Base-by-base conservation (phyloP, 2,888 invertebrate species). In the Carabus problematicus region DNA sequence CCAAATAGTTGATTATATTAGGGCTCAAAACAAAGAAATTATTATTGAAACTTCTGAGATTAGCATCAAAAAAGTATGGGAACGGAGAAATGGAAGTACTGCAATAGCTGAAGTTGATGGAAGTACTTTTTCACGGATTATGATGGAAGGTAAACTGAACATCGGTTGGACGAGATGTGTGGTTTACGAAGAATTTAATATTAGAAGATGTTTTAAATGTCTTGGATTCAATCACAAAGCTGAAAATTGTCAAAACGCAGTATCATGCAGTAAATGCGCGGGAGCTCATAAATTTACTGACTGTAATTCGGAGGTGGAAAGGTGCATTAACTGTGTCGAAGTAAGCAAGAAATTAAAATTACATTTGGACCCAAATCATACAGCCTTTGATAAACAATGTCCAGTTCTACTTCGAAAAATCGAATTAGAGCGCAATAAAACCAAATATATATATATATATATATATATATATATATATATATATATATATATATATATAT, bases 131-230 rank as follows among this genome's bases (percentile, higher is more conserved):
- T 14, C 14, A 12, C 8, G 16, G 29, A 18, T 55, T 16, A 41
- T 55, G 40, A 14, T 19, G 14, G 19, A 14, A 18, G 64, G 64
- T 3, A 55, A 29, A 64, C 9, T 64, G 39, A 64, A 55, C 41
- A 55, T 64, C 12, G 64, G 55, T 19, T 64, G 54, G 55, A 41
- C 19, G 7, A 54, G 41, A 8, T 64, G 64, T 55, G n/a, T 1
- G 8, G 55, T 64, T 8, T 64, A 54, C 40, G 64, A 64, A 54
- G 42, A 64, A n/a, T 29, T 45, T 6, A 18, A 47, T 19, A 18
- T 61, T 3, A 14, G 7, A 18, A 45, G 61, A 47, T 61, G 45
- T 29, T 47, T 12, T n/a, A 47, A 61, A 12, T 61, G 61, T 47
- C 19, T 8, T n/a, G 47, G 45, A 18, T 61, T 18, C 18, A 61